Conservation (phyloP, 2,797 vertebrate genomes). For the Rhinogobio ventralis region DNA sequence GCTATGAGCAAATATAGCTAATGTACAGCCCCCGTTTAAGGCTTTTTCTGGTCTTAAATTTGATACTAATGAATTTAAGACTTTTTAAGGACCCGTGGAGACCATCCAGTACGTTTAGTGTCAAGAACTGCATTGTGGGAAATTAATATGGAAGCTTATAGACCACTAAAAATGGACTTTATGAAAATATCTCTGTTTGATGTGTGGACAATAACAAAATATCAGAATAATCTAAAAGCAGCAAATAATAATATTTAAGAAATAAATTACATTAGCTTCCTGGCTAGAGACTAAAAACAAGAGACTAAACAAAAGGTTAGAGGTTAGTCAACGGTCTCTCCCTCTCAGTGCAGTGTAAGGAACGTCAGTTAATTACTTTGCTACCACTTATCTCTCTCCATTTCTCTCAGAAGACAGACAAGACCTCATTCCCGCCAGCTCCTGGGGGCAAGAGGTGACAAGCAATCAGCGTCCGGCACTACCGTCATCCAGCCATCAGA, state of each 20-base stretch:
- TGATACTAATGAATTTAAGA: too few relatives aligned
- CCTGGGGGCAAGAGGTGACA: conserved; percentile 63
- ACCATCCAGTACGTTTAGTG: neutral
- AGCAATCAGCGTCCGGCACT: conserved; percentile 53
- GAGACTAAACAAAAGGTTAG: conserved; percentile 22
- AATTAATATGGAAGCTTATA: neutral
- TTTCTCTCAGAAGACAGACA: conserved; percentile 39
- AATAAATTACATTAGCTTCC: neutral
- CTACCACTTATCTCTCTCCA: conserved; percentile 44
- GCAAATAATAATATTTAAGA: neutral
- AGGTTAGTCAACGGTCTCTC: conserved; percentile 11
- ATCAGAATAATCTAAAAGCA: neutral
- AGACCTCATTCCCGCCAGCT: conserved; percentile 43
- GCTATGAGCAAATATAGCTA: too few relatives aligned
- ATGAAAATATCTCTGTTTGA: neutral
- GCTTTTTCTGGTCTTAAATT: too few relatives aligned
- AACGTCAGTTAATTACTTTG: conserved; percentile 63
- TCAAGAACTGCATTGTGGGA: neutral
- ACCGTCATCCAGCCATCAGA: conserved; percentile 58
- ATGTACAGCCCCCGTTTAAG: too few relatives aligned
- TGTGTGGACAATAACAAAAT: neutral
- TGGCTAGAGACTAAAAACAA: neutral
- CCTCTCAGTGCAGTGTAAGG: conserved; percentile 12
- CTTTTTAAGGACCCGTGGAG: too few relatives aligned
- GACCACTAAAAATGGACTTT: neutral